Conservation (phyloP, 2,113 vertebrate genomes). For the Trichomycterus rosablanca region DNA sequence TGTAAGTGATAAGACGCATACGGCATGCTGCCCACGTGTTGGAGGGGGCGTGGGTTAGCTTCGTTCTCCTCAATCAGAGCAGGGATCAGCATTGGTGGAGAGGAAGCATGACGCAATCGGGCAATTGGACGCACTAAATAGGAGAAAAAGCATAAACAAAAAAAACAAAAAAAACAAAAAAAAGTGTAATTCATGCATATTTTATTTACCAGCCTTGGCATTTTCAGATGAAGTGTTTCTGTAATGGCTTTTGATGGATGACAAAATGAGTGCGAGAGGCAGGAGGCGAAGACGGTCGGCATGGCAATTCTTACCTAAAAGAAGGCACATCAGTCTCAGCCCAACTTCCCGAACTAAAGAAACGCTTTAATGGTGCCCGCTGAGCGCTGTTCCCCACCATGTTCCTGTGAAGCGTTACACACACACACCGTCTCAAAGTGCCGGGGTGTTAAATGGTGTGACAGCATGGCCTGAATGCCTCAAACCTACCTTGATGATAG, state of each 20-base stretch:
- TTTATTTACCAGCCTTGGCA: too few species aligned
- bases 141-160: too few species aligned
- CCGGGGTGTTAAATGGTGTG: neutral
- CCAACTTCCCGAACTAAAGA: conserved; percentile 84
- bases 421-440: conserved; percentile 25
- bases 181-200: too few species aligned
- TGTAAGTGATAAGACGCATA: too few species aligned
- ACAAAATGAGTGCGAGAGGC: neutral
- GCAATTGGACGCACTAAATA: too few species aligned
- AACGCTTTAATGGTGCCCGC: conserved; percentile 81
- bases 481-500: neutral
- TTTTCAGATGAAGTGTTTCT: neutral
- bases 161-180: too few species aligned
- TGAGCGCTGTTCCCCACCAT: conserved; percentile 70
- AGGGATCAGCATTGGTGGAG: too few species aligned
- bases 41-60: too few species aligned
- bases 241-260: too few species aligned
- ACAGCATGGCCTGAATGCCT: neutral
- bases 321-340: conserved; percentile 73
- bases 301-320: conserved; percentile 59
- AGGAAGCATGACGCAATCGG: too few species aligned
- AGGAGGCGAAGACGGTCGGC: conserved; percentile 27
- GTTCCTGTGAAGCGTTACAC: conserved; percentile 65
- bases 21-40: too few species aligned
- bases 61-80: too few species aligned